Base-by-base conservation (phyloP, 2,797 vertebrate species). In the Tapirus indicus region DNA sequence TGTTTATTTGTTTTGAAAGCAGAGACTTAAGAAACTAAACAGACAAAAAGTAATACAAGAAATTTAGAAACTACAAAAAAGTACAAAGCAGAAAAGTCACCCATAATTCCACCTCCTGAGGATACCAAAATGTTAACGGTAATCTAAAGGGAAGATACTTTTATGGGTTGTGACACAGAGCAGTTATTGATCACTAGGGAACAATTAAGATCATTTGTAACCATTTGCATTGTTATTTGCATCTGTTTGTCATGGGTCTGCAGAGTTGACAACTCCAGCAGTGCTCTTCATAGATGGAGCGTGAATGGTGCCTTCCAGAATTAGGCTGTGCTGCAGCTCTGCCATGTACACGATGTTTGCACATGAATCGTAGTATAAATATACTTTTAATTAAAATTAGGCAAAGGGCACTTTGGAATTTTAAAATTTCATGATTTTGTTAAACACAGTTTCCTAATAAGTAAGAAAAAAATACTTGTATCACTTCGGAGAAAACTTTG, bases 341-440 rank as follows among this genome's bases (percentile, higher is more conserved):
- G 23, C 49, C 7, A 2, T 77, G 16, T 62, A 20, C 56, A 21
- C 2, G 12, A 21, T 18, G 32, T 88, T 56, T 41, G 64, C 54
- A 27, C 6, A 11, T 64, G 41, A 77, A 38, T 64, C 1, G 1
- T 41, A 38, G 12, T 29, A 18, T 62, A 92, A 88, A 60, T 78
- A 68, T n/a, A 35, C 9, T 35, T 25, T 56, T 25, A 78, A 58
- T 86, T 27, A 79, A 87, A 92, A 87, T 56, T 77, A 38, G 82
- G 11, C 86, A 44, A 44, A 8, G 2, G 74, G 71, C 38, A 47
- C 29, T 85, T 87, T 56, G 44, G 41, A 89, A 38, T 92, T 95
- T 64, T 38, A 87, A 72, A 83, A 58, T 56, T 41, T 93, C 35
- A 32, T 79, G 54, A 23, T 84, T 97, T 97, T 64, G n/a, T 84